Evolutionary conservation across 2,113 vertebrate species (phyloP).

Genomic region (Odocoileus virginianus): DNA sequence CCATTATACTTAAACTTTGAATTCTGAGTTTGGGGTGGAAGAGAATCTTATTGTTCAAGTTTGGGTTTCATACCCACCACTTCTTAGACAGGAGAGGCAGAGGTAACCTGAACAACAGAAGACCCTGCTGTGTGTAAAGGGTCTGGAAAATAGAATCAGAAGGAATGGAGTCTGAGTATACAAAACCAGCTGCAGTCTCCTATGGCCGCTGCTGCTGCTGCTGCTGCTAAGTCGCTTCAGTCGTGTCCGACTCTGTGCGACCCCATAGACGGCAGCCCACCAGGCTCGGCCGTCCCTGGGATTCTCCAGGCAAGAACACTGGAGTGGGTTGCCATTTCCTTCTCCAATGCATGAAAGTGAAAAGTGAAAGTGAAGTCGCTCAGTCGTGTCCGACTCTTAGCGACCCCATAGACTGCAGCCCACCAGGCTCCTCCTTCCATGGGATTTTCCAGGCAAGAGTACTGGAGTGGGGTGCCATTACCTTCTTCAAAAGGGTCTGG

Average conservation of each 20-base stretch:
- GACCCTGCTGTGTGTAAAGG: background rate
- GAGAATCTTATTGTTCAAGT: background rate
- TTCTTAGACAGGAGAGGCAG: background rate
- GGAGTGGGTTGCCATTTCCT: too few species aligned
- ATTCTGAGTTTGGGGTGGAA: background rate
- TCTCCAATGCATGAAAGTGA: too few species aligned
- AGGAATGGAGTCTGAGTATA: background rate
- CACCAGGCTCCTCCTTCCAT: too few species aligned
- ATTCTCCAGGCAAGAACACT: too few species aligned
- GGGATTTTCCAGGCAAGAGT: too few species aligned
- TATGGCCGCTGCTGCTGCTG: background rate
- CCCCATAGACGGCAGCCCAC: too few species aligned
- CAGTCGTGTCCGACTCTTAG: too few species aligned
- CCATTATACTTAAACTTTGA: background rate
- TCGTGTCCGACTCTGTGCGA: too few species aligned
- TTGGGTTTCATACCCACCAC: background rate
- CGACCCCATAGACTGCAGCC: too few species aligned
- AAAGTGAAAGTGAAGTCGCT: too few species aligned
- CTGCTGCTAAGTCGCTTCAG: too few species aligned
- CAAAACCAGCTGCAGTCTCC: background rate
- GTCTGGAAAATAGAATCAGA: background rate
- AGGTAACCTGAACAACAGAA: background rate
- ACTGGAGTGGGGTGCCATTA: too few species aligned
- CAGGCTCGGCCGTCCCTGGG: fast-evolving
- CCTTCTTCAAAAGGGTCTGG: background rate